A percentile compares a stretch with the other conserved stretches of the same genome.
These are phyloP conservation scores for Atta colombica DNA, from an alignment of 1,140 invertebrate genomes.

Conservation along the genomic window DNA sequence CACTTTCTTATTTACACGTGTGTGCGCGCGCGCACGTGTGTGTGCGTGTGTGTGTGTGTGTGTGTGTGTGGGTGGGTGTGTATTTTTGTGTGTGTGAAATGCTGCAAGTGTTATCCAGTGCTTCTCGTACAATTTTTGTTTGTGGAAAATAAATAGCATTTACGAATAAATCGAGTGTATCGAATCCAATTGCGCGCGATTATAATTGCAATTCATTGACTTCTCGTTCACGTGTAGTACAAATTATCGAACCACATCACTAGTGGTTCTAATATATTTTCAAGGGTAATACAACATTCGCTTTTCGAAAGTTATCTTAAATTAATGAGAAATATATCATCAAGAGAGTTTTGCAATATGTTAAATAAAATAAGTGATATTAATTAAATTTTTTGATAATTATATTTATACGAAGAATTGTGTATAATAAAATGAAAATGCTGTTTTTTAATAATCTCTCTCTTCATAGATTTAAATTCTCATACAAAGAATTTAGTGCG, in stretches of 20 bases:
- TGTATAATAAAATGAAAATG: neutral
- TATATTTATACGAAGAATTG: neutral
- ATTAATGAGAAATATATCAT: neutral
- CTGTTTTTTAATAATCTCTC: neutral
- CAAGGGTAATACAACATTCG: neutral
- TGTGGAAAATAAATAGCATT: neutral
- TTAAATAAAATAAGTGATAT: constrained; percentile 10
- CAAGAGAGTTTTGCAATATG: neutral
- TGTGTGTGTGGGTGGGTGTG: neutral
- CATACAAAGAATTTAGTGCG: neutral
- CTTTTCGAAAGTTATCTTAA: neutral
- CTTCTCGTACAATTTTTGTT: constrained; percentile 6
- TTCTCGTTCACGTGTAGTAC: neutral
- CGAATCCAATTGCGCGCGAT: neutral
- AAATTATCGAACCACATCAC: neutral
- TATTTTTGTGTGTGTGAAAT: neutral
- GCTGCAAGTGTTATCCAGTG: neutral
- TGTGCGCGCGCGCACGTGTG: too few species aligned
- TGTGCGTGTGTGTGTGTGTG: too few species aligned
- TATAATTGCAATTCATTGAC: neutral
- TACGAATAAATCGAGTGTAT: neutral
- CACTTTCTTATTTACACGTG: neutral
- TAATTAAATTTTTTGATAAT: neutral
- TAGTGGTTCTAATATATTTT: neutral
- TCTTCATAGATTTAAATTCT: neutral